Percentiles rank a stretch among this genome's conserved stretches.
These are phyloP conservation scores for Cladorhizidae sp. DNA, from an alignment of 37 sponge, comb jelly and placozoan species.

Conservation along the genomic window DNA sequence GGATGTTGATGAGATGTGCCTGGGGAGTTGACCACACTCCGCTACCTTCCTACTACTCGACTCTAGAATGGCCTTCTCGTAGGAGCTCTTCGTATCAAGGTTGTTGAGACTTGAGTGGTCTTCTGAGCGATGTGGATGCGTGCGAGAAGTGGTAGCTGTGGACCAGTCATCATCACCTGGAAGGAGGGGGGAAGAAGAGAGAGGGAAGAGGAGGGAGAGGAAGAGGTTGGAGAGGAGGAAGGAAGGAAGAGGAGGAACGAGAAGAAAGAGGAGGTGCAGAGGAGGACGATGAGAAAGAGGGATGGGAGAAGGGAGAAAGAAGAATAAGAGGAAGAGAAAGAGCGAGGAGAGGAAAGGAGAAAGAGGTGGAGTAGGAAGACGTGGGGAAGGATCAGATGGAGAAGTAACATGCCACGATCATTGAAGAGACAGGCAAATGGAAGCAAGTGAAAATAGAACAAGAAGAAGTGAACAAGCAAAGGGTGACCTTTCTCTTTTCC, in stretches of 20 bases:
- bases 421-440: too few species aligned
- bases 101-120: neutral
- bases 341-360: too few species aligned
- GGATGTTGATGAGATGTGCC: neutral
- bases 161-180: conserved; percentile 41
- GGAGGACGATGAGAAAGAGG: neutral
- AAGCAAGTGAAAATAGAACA: too few species aligned
- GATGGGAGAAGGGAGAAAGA: neutral
- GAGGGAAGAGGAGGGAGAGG: neutral
- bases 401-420: too few species aligned
- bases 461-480: too few species aligned
- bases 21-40: neutral
- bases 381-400: too few species aligned
- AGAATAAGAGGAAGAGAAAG: neutral
- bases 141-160: conserved; percentile 54
- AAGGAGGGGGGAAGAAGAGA: neutral
- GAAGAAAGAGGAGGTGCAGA: neutral
- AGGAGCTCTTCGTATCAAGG: neutral
- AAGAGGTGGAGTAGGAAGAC: too few species aligned
- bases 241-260: neutral
- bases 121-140: neutral
- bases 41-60: neutral
- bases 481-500: too few species aligned
- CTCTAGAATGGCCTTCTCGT: conserved; percentile 23
- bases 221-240: too few species aligned